These are phyloP conservation scores for Carpatolechia fugitivella DNA, from an alignment of 2,888 invertebrate genomes.

Conservation along the genomic window DNA sequence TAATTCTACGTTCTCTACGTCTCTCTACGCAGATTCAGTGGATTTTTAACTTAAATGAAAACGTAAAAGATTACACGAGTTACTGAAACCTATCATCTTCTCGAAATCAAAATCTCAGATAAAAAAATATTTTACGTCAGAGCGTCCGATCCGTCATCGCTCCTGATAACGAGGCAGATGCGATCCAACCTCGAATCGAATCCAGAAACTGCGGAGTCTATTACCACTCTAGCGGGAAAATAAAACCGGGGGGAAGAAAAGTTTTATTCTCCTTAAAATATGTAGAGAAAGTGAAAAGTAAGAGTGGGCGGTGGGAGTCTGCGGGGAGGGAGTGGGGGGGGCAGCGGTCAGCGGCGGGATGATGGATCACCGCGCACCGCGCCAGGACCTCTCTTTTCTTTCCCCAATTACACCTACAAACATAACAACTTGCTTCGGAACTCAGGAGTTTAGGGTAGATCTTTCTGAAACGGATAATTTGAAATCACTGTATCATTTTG, in stretches of 20 bases:
- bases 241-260: constrained; percentile 68
- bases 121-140: constrained; percentile 58
- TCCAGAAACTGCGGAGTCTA: constrained; percentile 47
- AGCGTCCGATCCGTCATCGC: constrained; percentile 41
- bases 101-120: constrained; percentile 43
- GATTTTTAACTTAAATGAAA: too few relatives aligned
- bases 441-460: not conserved
- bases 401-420: constrained; percentile 72
- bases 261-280: constrained; percentile 79
- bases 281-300: constrained; percentile 80
- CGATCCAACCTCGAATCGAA: constrained; percentile 48
- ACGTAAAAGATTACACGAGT: not conserved
- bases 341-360: constrained; percentile 74
- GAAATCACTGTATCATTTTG: not conserved
- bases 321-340: constrained; percentile 56
- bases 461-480: not conserved
- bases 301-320: constrained; percentile 47
- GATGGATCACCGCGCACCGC: constrained; percentile 73
- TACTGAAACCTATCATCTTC: not conserved
- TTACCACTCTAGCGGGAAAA: constrained; percentile 60
- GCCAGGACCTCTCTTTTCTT: constrained; percentile 60
- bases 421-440: constrained; percentile 43
- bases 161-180: constrained; percentile 59
- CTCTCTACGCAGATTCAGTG: too few relatives aligned
- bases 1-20: too few relatives aligned